Conservation (phyloP, 1,140 invertebrate species). For the Lethrus apterus region DNA sequence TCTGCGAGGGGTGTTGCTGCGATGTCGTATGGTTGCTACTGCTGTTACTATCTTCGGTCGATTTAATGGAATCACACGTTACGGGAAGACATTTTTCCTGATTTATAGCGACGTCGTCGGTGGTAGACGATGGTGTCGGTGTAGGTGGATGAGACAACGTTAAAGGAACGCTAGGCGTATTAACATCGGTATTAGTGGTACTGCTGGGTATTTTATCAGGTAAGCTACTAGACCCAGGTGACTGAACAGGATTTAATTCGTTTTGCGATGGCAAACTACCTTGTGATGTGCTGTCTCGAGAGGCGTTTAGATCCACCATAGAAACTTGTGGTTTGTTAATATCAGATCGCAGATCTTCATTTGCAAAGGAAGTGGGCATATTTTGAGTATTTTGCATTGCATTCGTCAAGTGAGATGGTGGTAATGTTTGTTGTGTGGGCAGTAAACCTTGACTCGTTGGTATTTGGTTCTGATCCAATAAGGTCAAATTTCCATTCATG, state of each 20-base stretch:
- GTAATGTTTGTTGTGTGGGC: conserved; percentile 31
- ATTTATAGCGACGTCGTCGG: conserved; percentile 37
- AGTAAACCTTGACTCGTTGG: conserved; percentile 33
- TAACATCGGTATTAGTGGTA: conserved; percentile 36
- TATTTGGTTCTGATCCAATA: conserved; percentile 35
- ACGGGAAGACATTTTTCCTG: conserved; percentile 36
- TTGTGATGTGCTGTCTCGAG: conserved; percentile 12
- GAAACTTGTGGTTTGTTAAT: conserved; percentile 20
- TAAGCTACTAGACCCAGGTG: conserved; percentile 35
- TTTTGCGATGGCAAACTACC: conserved; percentile 32
- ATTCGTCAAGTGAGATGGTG: conserved; percentile 24
- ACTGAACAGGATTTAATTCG: conserved; percentile 33
- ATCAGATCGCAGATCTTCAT: conserved; percentile 28
- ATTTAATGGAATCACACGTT: conserved; percentile 33
- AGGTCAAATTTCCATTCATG: conserved; percentile 30
- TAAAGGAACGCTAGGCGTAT: conserved; percentile 26
- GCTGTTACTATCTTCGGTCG: conserved; percentile 28
- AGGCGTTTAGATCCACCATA: conserved; percentile 18
- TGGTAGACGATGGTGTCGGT: conserved; percentile 39
- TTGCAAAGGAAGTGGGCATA: conserved; percentile 23
- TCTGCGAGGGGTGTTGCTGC: conserved; percentile 23
- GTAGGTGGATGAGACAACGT: conserved; percentile 40
- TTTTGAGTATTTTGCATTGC: conserved; percentile 22
- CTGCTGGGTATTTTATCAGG: conserved; percentile 39
- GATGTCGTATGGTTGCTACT: conserved; percentile 17